Conservation (phyloP, 1,140 invertebrate genomes). For the Diabrotica virgifera region DNA sequence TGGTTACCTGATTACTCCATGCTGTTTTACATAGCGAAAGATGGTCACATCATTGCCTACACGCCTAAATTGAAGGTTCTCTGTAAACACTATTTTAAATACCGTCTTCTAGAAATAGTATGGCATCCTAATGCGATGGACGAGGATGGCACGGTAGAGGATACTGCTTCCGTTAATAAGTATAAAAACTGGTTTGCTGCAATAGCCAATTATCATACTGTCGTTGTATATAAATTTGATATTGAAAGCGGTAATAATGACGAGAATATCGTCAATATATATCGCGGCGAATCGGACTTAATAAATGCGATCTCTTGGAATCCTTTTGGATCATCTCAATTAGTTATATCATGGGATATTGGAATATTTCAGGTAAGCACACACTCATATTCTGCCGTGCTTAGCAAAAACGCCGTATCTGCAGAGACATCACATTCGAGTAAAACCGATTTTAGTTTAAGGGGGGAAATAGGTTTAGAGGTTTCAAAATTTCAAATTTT, state of each 20-base stretch:
- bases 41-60: constrained; percentile 23
- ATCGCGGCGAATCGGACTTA: constrained; percentile 58
- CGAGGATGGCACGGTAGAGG: constrained; percentile 38
- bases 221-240: constrained; percentile 51
- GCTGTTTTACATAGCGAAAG: constrained; percentile 52
- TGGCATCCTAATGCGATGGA: constrained; percentile 66
- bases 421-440: no score
- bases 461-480: no score
- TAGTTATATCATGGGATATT: constrained; percentile 71
- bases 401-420: no score
- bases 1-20: constrained; percentile 62
- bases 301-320: constrained; percentile 69
- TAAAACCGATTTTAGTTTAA: no score
- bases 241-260: constrained; percentile 28
- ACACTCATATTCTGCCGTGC: no score
- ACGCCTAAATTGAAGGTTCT: constrained; percentile 40
- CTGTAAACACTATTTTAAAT: constrained; percentile 45
- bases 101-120: constrained; percentile 60
- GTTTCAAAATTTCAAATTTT: no score
- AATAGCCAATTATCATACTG: constrained; percentile 52
- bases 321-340: constrained; percentile 62
- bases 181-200: constrained; percentile 64
- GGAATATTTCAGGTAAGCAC: constrained; percentile 60
- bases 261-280: constrained; percentile 50
- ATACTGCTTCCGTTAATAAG: constrained; percentile 51